phyloP scores from a whole-genome alignment of 2,888 invertebrate genomes.

The Cecidostiba fungosa region DNA sequence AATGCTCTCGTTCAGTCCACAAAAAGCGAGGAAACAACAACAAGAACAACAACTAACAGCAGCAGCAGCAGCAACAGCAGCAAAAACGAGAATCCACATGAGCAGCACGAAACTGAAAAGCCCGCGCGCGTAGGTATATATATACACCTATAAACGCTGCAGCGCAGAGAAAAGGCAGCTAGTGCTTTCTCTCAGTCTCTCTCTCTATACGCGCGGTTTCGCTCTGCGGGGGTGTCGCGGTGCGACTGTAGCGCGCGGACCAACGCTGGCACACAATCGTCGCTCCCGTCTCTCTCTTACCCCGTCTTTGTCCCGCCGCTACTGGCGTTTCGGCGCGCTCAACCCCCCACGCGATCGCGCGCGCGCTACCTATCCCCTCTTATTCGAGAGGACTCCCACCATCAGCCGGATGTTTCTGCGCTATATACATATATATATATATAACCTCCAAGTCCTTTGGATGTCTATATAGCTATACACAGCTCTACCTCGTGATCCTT shows the following conservation, averaged over 20 bases:
- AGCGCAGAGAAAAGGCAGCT: background rate
- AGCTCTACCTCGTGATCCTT: background rate
- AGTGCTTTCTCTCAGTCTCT: background rate
- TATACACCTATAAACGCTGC: background rate
- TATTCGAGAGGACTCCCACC: conserved; percentile 45
- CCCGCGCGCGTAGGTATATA: background rate
- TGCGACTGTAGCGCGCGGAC: conserved; percentile 76
- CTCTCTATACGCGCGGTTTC: background rate
- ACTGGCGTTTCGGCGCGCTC: conserved; percentile 33
- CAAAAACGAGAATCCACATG: background rate
- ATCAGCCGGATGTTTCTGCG: background rate
- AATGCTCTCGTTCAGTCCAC: background rate
- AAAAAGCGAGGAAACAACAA: background rate
- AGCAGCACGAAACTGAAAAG: background rate
- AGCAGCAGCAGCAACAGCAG: background rate
- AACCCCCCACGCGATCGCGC: background rate
- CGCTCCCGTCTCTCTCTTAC: conserved; percentile 61
- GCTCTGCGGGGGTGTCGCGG: conserved; percentile 76
- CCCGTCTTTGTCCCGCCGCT: conserved; percentile 55
- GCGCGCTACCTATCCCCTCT: background rate
- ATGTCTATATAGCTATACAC: background rate
- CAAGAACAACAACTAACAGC: background rate
- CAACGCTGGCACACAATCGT: conserved; percentile 72
- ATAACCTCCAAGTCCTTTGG: conserved; percentile 30
- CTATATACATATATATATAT: too few species aligned